Evolutionary conservation across 2,888 invertebrate genomes (phyloP).

Genomic region (Nomada flava): DNA sequence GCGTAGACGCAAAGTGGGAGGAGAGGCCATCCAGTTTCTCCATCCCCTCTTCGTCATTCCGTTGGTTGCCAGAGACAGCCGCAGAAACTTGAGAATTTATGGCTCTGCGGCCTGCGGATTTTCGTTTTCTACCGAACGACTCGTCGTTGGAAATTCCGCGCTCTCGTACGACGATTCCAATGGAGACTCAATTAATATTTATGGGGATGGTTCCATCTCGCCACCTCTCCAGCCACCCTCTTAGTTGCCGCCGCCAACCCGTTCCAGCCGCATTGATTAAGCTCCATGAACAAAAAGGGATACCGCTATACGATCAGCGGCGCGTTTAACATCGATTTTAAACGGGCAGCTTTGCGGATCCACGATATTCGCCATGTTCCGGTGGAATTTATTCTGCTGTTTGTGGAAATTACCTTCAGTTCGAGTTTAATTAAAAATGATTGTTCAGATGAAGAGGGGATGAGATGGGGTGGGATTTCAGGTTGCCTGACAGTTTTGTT

Average conservation of each 20-base stretch:
- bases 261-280: slow-evolving; percentile 35
- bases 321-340: slow-evolving; percentile 61
- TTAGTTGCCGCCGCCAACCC: background rate
- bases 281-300: slow-evolving; percentile 52
- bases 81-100: slow-evolving; percentile 80
- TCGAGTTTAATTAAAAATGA: background rate
- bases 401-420: background rate
- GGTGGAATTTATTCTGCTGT: slow-evolving; percentile 3
- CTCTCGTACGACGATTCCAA: slow-evolving; percentile 60
- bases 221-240: slow-evolving; percentile 2
- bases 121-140: slow-evolving; percentile 73
- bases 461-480: background rate
- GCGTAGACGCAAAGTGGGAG: slow-evolving; percentile 33
- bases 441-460: background rate
- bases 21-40: slow-evolving; percentile 40
- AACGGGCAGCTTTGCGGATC: background rate
- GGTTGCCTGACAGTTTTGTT: background rate
- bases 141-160: slow-evolving; percentile 66
- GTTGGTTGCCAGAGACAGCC: slow-evolving; percentile 75
- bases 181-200: slow-evolving; percentile 75
- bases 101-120: slow-evolving; percentile 73
- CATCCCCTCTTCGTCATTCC: slow-evolving; percentile 66
- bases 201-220: slow-evolving; percentile 64
- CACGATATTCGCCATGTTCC: background rate
- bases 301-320: slow-evolving; percentile 40